Percentiles rank a stretch among this genome's conserved stretches.
phyloP scores from a whole-genome alignment of 2,888 invertebrate genomes.

The Thalpophila matura region DNA sequence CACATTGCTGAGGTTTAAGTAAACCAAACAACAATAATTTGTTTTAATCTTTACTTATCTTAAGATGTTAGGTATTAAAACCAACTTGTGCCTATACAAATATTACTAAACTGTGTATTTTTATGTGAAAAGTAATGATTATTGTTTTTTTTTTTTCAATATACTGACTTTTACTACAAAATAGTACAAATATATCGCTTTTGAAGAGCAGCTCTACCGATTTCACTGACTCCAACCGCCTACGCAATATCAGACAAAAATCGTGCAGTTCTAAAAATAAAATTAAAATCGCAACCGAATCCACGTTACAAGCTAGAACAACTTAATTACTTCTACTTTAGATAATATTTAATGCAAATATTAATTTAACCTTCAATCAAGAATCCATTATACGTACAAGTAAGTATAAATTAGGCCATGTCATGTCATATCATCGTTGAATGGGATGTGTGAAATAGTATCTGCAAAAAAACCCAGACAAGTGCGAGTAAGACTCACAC shows the following conservation, averaged over 20 bases:
- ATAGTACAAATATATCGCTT: no score
- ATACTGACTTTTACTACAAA: no score
- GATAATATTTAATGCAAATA: slow-evolving; percentile 52
- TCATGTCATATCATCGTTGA: slow-evolving; percentile 49
- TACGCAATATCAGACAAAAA: slow-evolving; percentile 4
- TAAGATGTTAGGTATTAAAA: no score
- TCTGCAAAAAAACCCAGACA: slow-evolving; percentile 39
- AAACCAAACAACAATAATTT: no score
- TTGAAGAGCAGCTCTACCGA: no score
- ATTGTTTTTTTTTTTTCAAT: no score
- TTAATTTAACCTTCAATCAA: slow-evolving; percentile 45
- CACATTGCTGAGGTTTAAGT: no score
- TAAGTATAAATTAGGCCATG: slow-evolving; percentile 14
- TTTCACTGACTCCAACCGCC: slow-evolving; percentile 4
- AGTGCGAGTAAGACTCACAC: no score
- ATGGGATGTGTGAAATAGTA: slow-evolving; percentile 36
- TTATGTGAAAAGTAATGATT: no score
- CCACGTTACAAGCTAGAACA: slow-evolving; percentile 4
- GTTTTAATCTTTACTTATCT: no score
- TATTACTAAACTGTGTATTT: no score
- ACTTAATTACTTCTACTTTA: slow-evolving; percentile 26
- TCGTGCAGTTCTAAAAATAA: slow-evolving; percentile 16
- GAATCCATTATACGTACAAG: slow-evolving; percentile 32
- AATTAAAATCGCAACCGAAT: not conserved
- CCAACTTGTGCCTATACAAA: no score